A percentile compares a stretch with the other conserved stretches of the same genome.
Conservation (phyloP, 1,140 invertebrate genomes). For the Drosophila mayri region DNA sequence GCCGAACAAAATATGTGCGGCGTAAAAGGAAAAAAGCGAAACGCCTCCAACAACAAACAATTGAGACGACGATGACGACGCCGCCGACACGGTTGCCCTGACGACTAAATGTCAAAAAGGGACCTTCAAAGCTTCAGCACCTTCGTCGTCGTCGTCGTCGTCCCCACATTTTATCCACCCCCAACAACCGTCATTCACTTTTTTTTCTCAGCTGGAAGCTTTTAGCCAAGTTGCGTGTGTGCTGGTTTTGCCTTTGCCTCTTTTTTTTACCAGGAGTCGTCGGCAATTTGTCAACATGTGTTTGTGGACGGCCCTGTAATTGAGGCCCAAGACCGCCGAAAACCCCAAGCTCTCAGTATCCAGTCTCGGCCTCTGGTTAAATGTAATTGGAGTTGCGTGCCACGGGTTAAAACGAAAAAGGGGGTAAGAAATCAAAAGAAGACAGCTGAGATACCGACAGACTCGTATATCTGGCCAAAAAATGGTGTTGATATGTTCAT, state of each 20-base stretch:
- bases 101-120: conserved; percentile 53
- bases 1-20: conserved; percentile 30
- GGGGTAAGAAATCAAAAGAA: conserved; percentile 2
- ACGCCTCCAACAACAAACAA: conserved; percentile 50
- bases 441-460: conserved; percentile 6
- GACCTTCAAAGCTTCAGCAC: conserved; percentile 46
- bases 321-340: conserved; percentile 19
- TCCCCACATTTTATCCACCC: conserved; percentile 3
- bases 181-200: conserved; percentile 28
- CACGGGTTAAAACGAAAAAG: conserved; percentile 6
- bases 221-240: conserved; percentile 40
- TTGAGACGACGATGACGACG: conserved; percentile 33
- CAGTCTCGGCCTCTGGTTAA: conserved; percentile 19
- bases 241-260: conserved; percentile 4
- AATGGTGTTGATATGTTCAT: conserved; percentile 26
- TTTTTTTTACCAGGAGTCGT: conserved; percentile 18
- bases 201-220: conserved; percentile 39
- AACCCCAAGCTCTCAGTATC: neutral
- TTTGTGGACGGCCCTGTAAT: conserved; percentile 46
- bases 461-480: conserved; percentile 11
- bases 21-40: conserved; percentile 44
- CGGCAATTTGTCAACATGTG: conserved; percentile 71
- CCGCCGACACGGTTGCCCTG: conserved; percentile 44
- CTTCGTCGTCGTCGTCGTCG: neutral
- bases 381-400: conserved; percentile 69